Evolutionary conservation across 2,113 vertebrate species (phyloP).

Genomic region (Gymnarchus niloticus): DNA sequence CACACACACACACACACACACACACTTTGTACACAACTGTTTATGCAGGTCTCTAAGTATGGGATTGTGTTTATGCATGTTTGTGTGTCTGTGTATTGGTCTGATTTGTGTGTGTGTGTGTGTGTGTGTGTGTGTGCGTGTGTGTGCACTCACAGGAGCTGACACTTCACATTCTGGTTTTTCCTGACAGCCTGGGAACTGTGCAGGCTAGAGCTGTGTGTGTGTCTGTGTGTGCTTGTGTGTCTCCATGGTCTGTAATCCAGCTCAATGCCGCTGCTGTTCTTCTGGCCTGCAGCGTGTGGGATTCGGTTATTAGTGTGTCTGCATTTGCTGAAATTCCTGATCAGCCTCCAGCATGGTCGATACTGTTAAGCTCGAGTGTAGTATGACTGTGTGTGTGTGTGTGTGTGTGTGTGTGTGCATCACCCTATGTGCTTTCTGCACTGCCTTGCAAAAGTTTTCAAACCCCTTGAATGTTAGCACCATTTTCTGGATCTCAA

Average conservation of each 20-base stretch:
- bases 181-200: neutral
- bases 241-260: neutral
- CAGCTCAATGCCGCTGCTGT: neutral
- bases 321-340: neutral
- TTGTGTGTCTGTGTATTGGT: neutral
- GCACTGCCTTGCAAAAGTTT: too few relatives aligned
- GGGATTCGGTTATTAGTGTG: neutral
- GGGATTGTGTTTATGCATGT: neutral
- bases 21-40: neutral
- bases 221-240: neutral
- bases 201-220: slow-evolving; percentile 2
- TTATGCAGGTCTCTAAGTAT: neutral
- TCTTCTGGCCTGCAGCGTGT: neutral
- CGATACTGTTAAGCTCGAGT: neutral
- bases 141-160: slow-evolving; percentile 3
- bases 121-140: slow-evolving; percentile 20
- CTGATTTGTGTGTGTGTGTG: neutral
- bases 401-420: slow-evolving; percentile 2
- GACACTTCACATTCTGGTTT: neutral
- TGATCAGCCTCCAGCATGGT: neutral
- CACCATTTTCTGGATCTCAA: too few relatives aligned
- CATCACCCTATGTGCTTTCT: neutral
- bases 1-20: too few relatives aligned
- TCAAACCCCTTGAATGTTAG: too few relatives aligned
- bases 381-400: neutral